phyloP scores from a whole-genome alignment of 2,888 invertebrate genomes.

The Heliconius hortense region DNA sequence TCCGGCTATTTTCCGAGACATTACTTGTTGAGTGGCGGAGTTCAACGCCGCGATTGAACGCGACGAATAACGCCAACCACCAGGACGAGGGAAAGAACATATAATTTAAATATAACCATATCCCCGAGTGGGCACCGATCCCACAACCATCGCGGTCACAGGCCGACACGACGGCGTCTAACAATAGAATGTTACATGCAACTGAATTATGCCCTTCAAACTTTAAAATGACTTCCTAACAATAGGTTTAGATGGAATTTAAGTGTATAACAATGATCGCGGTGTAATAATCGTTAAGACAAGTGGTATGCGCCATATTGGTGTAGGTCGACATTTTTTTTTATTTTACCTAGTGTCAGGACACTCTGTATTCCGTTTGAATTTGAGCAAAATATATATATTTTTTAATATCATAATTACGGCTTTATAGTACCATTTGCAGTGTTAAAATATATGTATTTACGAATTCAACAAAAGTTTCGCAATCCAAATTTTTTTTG shows the following conservation, averaged over 20 bases:
- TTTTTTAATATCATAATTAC: no score
- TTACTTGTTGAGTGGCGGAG: no score
- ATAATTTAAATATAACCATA: no score
- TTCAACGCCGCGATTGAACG: no score
- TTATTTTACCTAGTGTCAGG: neutral
- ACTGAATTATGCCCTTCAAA: neutral
- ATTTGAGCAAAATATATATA: no score
- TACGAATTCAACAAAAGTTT: no score
- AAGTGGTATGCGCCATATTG: neutral
- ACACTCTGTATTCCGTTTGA: neutral
- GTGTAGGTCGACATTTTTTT: neutral
- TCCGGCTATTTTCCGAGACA: no score
- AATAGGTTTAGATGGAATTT: neutral
- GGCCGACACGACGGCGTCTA: neutral
- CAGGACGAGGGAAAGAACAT: no score
- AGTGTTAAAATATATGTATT: no score
- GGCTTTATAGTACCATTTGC: no score
- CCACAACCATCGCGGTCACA: neutral
- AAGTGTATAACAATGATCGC: slow-evolving; percentile 1
- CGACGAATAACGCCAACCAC: no score
- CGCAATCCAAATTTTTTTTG: no score
- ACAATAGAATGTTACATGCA: neutral
- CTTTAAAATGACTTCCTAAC: neutral
- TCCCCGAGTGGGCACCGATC: neutral
- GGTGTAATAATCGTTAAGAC: neutral